Conservation (phyloP, 2,888 invertebrate species). For the Ganaspis brasiliensis region DNA sequence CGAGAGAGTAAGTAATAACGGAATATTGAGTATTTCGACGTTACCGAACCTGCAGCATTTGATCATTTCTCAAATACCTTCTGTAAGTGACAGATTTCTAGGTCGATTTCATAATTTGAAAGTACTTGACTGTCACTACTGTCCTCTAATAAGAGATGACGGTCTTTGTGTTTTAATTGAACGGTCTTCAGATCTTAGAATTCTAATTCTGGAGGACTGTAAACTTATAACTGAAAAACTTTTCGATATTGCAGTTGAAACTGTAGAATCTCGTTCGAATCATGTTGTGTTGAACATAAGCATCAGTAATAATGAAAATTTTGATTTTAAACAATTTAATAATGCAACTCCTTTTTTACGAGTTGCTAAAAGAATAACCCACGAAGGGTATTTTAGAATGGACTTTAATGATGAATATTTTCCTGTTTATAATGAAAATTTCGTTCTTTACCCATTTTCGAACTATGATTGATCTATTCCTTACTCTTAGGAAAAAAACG, state of each 20-base stretch:
- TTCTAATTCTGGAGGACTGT: slow-evolving; percentile 31
- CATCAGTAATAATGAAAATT: neutral
- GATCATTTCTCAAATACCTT: slow-evolving; percentile 4
- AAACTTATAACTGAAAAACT: slow-evolving; percentile 21
- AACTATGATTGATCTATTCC: neutral
- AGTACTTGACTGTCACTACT: slow-evolving; percentile 24
- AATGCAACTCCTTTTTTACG: slow-evolving; percentile 21
- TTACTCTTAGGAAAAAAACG: neutral
- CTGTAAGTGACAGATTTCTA: neutral
- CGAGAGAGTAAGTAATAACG: slow-evolving; percentile 18
- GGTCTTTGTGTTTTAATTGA: slow-evolving; percentile 28
- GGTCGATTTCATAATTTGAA: slow-evolving; percentile 14
- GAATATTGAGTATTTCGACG: slow-evolving; percentile 30
- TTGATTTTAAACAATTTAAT: neutral
- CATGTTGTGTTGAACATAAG: neutral
- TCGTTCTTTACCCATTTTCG: neutral
- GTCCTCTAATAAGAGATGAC: slow-evolving; percentile 27
- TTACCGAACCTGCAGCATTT: slow-evolving; percentile 7
- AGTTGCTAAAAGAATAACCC: neutral
- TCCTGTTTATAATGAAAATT: slow-evolving; percentile 24
- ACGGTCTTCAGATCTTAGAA: slow-evolving; percentile 11
- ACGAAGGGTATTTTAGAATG: slow-evolving; percentile 8
- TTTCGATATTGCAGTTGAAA: slow-evolving; percentile 25
- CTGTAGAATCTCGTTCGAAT: slow-evolving; percentile 1
- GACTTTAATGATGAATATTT: slow-evolving; percentile 29